phyloP scores from a whole-genome alignment of 2,888 invertebrate species.

The Urechis unicinctus region DNA sequence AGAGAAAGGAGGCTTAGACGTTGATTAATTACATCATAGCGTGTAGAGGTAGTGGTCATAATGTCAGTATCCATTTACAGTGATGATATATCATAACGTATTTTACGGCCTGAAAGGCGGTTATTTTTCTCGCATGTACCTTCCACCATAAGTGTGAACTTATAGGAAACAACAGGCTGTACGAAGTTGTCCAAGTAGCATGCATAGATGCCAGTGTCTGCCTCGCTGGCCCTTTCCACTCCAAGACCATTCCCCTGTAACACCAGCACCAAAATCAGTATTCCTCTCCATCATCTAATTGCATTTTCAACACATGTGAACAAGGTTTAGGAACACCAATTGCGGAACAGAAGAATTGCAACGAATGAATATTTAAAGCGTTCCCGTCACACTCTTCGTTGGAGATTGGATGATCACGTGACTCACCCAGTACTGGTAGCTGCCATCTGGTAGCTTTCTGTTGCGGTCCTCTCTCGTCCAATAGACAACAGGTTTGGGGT shows the following conservation, averaged over 20 bases:
- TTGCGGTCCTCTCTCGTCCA: conserved; percentile 27
- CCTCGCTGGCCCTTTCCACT: conserved; percentile 14
- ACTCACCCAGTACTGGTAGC: conserved; percentile 24
- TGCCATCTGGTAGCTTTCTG: conserved; percentile 22
- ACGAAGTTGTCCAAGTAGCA: conserved; percentile 27
- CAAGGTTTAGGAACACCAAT: no score
- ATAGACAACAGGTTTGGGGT: conserved; percentile 27
- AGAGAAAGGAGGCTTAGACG: background rate
- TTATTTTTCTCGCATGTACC: no score
- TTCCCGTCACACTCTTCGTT: background rate
- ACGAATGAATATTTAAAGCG: no score
- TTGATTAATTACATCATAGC: no score
- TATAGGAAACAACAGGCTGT: conserved; percentile 24
- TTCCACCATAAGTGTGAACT: conserved; percentile 24
- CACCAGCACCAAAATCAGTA: background rate
- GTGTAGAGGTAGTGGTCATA: no score
- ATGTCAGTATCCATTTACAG: no score
- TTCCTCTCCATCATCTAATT: no score
- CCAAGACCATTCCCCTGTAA: conserved; percentile 22
- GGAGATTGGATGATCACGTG: background rate
- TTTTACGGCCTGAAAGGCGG: no score
- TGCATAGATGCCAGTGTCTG: conserved; percentile 24
- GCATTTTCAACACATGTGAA: no score
- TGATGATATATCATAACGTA: no score
- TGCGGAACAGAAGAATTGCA: no score